phyloP scores from a whole-genome alignment of 2,888 invertebrate genomes.

The Metopia argyrocephala region DNA sequence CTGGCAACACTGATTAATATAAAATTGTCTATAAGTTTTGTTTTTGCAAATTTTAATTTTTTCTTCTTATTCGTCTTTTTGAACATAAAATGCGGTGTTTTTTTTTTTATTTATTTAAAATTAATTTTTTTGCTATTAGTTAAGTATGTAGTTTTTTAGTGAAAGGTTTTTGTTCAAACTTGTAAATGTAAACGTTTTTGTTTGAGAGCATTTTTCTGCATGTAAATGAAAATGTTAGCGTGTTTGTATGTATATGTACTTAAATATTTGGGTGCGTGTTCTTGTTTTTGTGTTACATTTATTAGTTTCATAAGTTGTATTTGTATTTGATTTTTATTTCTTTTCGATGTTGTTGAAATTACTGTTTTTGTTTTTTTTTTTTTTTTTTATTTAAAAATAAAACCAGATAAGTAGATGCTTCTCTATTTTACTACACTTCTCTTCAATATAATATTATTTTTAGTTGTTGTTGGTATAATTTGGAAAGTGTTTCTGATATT shows the following conservation, averaged over 20 bases:
- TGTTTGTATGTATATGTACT: slow-evolving; percentile 17
- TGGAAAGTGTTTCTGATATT: slow-evolving; percentile 70
- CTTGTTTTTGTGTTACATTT: slow-evolving; percentile 12
- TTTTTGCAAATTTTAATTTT: not conserved
- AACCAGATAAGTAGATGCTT: slow-evolving; percentile 65
- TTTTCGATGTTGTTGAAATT: not conserved
- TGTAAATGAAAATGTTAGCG: not conserved
- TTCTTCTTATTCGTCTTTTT: not conserved
- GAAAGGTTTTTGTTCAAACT: slow-evolving; percentile 62
- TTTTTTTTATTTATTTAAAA: slow-evolving; percentile 37
- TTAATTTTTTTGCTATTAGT: slow-evolving; percentile 29
- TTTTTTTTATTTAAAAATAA: slow-evolving; percentile 41
- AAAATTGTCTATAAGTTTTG: no score
- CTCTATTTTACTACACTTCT: slow-evolving; percentile 60
- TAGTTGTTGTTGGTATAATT: slow-evolving; percentile 58
- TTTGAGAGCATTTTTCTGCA: no score
- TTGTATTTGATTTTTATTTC: slow-evolving; percentile 65
- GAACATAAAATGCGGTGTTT: slow-evolving; percentile 3
- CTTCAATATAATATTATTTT: slow-evolving; percentile 14
- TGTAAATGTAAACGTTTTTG: no score
- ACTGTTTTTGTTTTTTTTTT: not conserved
- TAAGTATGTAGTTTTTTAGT: slow-evolving; percentile 52
- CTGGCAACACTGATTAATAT: no score
- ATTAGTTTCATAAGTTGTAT: slow-evolving; percentile 41
- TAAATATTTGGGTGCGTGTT: not conserved